Conservation (phyloP, 2,888 invertebrate genomes). For the Pyrocoelia pectoralis region DNA sequence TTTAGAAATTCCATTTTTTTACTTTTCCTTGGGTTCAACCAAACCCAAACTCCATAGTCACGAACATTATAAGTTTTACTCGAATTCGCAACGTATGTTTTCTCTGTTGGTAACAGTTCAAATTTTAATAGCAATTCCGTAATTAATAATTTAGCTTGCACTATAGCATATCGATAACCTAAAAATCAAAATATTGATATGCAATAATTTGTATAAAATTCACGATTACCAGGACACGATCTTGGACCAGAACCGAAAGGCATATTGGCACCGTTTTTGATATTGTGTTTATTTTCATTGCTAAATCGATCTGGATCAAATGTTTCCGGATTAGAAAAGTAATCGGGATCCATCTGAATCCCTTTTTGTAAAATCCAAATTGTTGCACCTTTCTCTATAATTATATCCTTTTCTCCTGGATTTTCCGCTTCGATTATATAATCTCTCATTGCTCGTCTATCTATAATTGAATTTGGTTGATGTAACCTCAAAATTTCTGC, state of each 20-base stretch:
- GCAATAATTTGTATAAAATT: no score
- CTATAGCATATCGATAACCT: no score
- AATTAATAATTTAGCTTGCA: no score
- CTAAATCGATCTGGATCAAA: constrained; percentile 64
- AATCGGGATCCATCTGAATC: constrained; percentile 63
- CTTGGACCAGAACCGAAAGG: constrained; percentile 61
- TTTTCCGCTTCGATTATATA: constrained; percentile 51
- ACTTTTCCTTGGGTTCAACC: no score
- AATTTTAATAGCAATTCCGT: no score
- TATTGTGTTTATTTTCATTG: constrained; percentile 61
- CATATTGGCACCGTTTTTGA: constrained; percentile 62
- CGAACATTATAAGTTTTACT: no score
- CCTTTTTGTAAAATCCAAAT: constrained; percentile 61
- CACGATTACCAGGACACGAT: constrained; percentile 51
- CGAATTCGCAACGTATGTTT: no score
- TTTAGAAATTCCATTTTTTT: no score
- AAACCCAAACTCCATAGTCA: no score
- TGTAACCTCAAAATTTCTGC: neutral
- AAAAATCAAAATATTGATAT: no score
- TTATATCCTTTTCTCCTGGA: constrained; percentile 31
- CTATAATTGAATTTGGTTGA: constrained; percentile 54
- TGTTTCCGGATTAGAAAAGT: constrained; percentile 63
- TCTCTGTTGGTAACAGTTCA: no score
- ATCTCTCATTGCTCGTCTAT: constrained; percentile 59
- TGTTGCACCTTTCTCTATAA: constrained; percentile 8